Percentiles rank a stretch among this genome's conserved stretches.
These are phyloP conservation scores for Clarias fuscus DNA, from an alignment of 2,797 vertebrate species.

Conservation along the genomic window DNA sequence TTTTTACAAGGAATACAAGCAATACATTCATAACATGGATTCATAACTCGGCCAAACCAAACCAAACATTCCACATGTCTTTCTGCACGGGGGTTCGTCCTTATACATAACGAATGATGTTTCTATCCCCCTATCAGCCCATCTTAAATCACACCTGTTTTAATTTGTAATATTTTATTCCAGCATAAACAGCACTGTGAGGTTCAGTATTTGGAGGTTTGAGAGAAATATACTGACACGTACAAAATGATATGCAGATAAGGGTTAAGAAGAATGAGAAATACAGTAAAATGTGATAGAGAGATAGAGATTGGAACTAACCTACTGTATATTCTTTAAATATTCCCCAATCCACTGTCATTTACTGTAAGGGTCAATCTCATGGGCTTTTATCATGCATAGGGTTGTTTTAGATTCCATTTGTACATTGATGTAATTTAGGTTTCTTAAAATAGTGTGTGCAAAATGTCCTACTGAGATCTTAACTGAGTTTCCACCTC, in stretches of 20 bases:
- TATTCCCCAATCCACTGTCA: neutral
- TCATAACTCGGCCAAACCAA: neutral
- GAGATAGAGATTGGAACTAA: neutral
- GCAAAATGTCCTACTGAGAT: neutral
- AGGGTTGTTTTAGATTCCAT: neutral
- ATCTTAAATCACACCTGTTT: constrained; percentile 1
- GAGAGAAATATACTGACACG: constrained; percentile 2
- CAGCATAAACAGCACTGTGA: neutral
- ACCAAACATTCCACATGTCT: constrained; percentile 1
- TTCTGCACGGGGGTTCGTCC: neutral
- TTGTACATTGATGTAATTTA: neutral
- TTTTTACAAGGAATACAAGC: neutral
- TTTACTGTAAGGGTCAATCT: neutral
- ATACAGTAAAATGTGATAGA: neutral
- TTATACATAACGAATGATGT: neutral
- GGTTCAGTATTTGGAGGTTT: neutral
- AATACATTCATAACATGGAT: neutral
- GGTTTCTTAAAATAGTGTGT: neutral
- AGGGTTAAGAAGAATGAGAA: neutral
- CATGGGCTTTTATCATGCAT: neutral
- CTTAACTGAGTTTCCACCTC: neutral
- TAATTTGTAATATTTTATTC: neutral
- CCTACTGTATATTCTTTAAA: neutral
- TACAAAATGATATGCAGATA: neutral
- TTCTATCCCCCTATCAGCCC: neutral